Evolutionary conservation across 2,888 invertebrate genomes (phyloP).

Genomic region (Acanthosepion pharaonis): DNA sequence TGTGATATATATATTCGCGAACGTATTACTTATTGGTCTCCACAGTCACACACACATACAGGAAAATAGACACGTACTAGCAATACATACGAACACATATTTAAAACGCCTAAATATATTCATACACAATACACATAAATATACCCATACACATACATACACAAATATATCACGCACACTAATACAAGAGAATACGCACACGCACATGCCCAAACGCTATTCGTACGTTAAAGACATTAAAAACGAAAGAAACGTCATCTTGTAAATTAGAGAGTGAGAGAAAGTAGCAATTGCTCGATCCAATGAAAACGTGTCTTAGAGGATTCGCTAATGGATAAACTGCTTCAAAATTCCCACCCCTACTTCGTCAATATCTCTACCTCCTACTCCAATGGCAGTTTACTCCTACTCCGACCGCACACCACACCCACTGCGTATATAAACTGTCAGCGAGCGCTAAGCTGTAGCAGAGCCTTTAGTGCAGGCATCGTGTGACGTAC

Average conservation of each 20-base stretch:
- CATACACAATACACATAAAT: not conserved
- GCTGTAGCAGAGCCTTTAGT: not conserved
- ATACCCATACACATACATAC: not conserved
- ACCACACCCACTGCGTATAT: slow-evolving; percentile 15
- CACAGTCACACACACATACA: not conserved
- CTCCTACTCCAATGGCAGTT: not conserved
- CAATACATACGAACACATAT: not conserved
- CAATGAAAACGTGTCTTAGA: not conserved
- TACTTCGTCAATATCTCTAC: not conserved
- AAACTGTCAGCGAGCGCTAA: not conserved
- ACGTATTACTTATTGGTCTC: too few species aligned
- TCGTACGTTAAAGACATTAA: not conserved
- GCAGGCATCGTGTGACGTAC: not conserved
- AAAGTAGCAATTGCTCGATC: not conserved
- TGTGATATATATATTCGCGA: too few species aligned
- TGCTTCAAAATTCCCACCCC: slow-evolving; percentile 9
- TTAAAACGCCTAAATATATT: not conserved
- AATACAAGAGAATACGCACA: not conserved
- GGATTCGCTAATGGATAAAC: not conserved
- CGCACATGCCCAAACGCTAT: not conserved
- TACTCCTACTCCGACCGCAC: not conserved
- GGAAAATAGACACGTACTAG: not conserved
- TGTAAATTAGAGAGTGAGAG: not conserved
- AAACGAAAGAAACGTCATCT: not conserved
- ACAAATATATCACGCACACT: not conserved